Base-by-base conservation (phyloP, 2,888 invertebrate genomes). In the Diarsia dahlii region DNA sequence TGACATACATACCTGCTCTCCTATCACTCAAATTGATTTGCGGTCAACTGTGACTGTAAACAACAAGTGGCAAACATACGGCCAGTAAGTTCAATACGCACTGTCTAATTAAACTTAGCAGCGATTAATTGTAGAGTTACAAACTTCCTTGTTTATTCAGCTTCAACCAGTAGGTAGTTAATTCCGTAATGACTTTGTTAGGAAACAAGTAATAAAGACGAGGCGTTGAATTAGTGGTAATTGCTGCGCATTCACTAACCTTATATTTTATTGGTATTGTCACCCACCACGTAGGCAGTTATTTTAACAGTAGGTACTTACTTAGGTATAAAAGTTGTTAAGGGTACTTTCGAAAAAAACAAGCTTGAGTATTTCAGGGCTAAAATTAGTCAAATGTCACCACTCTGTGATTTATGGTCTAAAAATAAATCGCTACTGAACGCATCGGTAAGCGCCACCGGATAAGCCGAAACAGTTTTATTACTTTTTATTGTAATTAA, bases 61-160 rank as follows among this genome's bases (percentile, higher is more conserved):
- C 65, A 66, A 39, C 28, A 52, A 56, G 68, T 69, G 65, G 63
- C 74, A 70, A 79, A 78, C 80, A 82, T 20, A 80, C 71, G 28
- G 69, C 65, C 74, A 81, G 88, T 90, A 45, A 76, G 58, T 68
- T 90, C 88, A 90, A 91, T 91, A 91, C 88, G 79, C 87, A 85
- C 80, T 86, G 88, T 90, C 88, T 93, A 94, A 95, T 95, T 94
- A 93, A 92, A 92, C 91, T 90, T 90, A 90, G 89, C 89, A 88
- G 90, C 89, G 86, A 92, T 90, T 89, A 93, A 93, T 92, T 92
- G 92, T 90, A 89, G 88, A 82, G 89, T 91, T 89, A 91, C 90
- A 88, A 90, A 90, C 92, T 92, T 94, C 93, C 93, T 93, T 92
- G 91, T 94, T 93, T 91, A 91, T 90, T 90, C 88, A 90, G 83